Percentiles rank a stretch among this genome's conserved stretches.
phyloP scores from a whole-genome alignment of 2,888 invertebrate genomes.

The Calliopum simillimum region DNA sequence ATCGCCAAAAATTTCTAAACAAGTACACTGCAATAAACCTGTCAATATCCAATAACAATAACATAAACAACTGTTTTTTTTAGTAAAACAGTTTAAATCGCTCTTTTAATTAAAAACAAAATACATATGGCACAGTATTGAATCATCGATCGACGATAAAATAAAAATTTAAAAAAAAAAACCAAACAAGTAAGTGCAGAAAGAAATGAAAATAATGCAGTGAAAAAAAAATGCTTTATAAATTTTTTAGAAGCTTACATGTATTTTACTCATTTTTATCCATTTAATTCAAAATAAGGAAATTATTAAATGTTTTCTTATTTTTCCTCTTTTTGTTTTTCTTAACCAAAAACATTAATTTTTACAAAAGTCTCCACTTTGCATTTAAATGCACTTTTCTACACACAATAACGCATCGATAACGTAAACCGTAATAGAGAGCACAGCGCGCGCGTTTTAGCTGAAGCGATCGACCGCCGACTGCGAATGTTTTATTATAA shows the following conservation, averaged over 20 bases:
- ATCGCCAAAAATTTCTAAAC: background rate
- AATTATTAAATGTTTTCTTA: background rate
- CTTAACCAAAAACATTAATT: background rate
- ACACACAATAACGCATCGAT: background rate
- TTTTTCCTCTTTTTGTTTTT: slow-evolving; percentile 40
- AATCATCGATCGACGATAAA: background rate
- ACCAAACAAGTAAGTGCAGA: background rate
- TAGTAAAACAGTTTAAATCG: background rate
- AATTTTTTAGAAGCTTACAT: slow-evolving; percentile 52
- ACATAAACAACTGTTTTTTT: slow-evolving; percentile 28
- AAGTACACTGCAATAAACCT: slow-evolving; percentile 5
- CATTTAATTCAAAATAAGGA: background rate
- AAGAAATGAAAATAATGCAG: slow-evolving; percentile 3
- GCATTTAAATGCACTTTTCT: slow-evolving; percentile 27
- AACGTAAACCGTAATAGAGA: background rate
- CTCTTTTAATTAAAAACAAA: slow-evolving; percentile 1
- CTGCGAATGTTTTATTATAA: slow-evolving; percentile 60
- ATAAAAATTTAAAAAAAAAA: too few relatives aligned
- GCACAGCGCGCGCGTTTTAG: slow-evolving; percentile 16
- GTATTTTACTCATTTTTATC: slow-evolving; percentile 55
- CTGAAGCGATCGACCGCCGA: slow-evolving; percentile 52
- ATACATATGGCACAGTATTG: background rate
- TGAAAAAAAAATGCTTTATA: too few relatives aligned
- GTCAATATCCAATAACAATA: slow-evolving; percentile 26
- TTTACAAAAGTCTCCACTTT: slow-evolving; percentile 1